A percentile compares a stretch with the other conserved stretches of the same genome.
Evolutionary conservation across 2,888 invertebrate species (phyloP).

Genomic region (Chirona hameri): DNA sequence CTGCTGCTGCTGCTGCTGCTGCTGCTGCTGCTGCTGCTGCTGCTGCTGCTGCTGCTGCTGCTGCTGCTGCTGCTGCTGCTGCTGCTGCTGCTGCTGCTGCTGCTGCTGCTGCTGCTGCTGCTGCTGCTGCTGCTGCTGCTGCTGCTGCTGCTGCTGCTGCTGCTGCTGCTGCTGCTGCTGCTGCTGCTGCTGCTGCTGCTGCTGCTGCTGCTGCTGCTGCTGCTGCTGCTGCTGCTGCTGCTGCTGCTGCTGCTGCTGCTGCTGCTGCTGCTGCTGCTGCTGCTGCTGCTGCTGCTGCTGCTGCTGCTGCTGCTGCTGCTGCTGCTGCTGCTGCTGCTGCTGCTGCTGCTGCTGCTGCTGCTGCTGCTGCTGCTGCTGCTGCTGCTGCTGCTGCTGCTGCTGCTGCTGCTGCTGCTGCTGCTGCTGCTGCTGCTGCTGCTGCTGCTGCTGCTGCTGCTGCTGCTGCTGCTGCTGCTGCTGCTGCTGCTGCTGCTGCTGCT

Average conservation of each 20-base stretch:
- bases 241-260: constrained; percentile 1
- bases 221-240: constrained; percentile 4
- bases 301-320: constrained; percentile 13
- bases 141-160: neutral
- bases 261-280: neutral
- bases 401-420: neutral
- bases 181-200: neutral
- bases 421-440: neutral
- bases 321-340: neutral
- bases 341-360: neutral
- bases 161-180: constrained; percentile 8
- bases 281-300: neutral
- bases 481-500: neutral
- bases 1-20: neutral
- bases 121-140: neutral
- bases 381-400: constrained; percentile 1
- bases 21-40: constrained; percentile 1
- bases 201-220: neutral
- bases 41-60: neutral
- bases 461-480: neutral
- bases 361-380: neutral
- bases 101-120: neutral
- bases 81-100: constrained; percentile 14
- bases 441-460: constrained; percentile 14
- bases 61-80: neutral